Evolutionary conservation across 2,888 invertebrate species (phyloP), one percentile per base, ranked within the genome.

Genomic region (Athetis lepigone): DNA sequence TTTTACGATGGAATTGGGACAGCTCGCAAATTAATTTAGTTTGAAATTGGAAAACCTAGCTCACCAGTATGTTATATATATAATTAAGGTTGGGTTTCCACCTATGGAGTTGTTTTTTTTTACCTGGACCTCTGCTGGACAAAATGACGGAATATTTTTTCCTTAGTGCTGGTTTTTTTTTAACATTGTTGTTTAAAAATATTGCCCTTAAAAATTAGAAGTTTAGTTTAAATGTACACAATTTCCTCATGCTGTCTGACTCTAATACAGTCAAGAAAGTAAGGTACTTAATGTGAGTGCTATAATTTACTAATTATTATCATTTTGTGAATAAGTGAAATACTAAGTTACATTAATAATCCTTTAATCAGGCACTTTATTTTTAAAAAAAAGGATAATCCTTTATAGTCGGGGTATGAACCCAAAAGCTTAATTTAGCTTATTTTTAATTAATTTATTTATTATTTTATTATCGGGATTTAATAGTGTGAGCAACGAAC

Each of bases 31-130:
- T 68, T 1, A 70, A 74, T 71, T 65, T 54, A 54, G 52, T 65
- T 71, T 57, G 25, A 67, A 75, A 62, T 75, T 75, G 58, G 62
- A 75, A 59, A 40, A 42, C 45, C 56, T 61, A 56, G 47, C 37
- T 43, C 13, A 19, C 45, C 25, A 39, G 45, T 46, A 11, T 13
- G 4, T 33, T 33, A 56, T 56, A 66, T 33, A n/a, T 25, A 27
- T 56, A 46, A 16, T 63, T 23, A 23, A 27, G 19, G 19, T 6
- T 49, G 39, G 25, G 13, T 40, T 73, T 55, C 13, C 1, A 29
- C 65, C n/a, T 33, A 19, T 21, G 11, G 16, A 46, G 16, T 2
- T 16, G 40, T 54, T 36, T 52, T 16, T 25, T 13, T 13, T 0
- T 16, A 9, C 7, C n/a, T n/a, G n/a, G n/a, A n/a, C n/a, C n/a